A percentile compares a stretch with the other conserved stretches of the same genome.
Evolutionary conservation across 2,113 vertebrate genomes (phyloP).

Genomic region (Grammomys dolichurus): DNA sequence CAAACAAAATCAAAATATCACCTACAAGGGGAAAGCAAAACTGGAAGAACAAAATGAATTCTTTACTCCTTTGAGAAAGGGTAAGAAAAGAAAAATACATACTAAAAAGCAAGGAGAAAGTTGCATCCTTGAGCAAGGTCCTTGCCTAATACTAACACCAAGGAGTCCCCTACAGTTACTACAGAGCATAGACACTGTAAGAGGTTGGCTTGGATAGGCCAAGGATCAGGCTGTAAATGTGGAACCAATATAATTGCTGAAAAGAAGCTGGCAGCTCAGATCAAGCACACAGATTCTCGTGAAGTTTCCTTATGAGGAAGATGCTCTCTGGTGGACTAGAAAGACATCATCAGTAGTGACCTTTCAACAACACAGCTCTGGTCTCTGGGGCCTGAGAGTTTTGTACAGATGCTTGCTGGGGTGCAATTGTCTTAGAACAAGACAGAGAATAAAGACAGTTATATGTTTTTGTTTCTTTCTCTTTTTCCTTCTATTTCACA

Average conservation of each 20-base stretch:
- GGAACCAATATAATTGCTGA: not conserved
- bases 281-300: not conserved
- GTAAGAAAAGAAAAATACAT: not conserved
- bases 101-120: not conserved
- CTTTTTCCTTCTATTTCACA: not conserved
- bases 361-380: not conserved
- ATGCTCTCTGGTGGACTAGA: not conserved
- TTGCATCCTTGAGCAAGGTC: not conserved
- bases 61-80: constrained; percentile 18
- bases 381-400: not conserved
- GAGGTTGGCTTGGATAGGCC: not conserved
- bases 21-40: not conserved
- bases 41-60: not conserved
- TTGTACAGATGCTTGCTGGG: not conserved
- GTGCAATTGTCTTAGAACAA: not conserved
- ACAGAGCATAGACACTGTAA: not conserved
- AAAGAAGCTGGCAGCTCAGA: not conserved
- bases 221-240: not conserved
- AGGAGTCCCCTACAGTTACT: not conserved
- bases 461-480: not conserved
- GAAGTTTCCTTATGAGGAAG: not conserved
- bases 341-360: constrained; percentile 29
- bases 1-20: not conserved
- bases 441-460: constrained; percentile 17
- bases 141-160: not conserved